Evolutionary conservation across 1,140 invertebrate genomes (phyloP), one percentile per base, ranked within the genome.

Genomic region (Apis florea): DNA sequence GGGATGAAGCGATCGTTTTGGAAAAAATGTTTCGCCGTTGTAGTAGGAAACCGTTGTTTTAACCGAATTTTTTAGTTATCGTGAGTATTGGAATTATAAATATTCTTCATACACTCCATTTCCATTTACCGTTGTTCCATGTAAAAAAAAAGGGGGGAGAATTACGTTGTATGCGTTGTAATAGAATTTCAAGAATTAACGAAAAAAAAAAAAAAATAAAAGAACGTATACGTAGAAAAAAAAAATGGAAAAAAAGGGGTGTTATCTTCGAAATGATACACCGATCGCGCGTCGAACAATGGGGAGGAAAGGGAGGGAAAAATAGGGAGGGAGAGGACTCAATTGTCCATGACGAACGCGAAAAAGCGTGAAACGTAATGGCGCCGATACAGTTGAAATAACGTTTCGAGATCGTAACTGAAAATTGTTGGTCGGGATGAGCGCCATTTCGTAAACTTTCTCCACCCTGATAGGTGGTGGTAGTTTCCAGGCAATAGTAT

Each of bases 351-450:
- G 58, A 49, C 72, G 47, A 63, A 74, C 58, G 47, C 47, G 58
- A 74, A 74, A 74, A 61, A 63, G 47, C 47, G 58, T 54, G 24
- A 49, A 61, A 51, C 47, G 58, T 26, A 61, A 63, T 54, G 51
- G 69, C 69, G 51, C 21, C 58, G 72, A 74, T 51, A 51, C 58
- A 63, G 72, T 49, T n/a, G 58, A 74, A 73, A 73, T 24, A 47
- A 47, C 54, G 26, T 47, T 17, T 40, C 71, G 56, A 40, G 71
- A 74, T 51, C 72, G 72, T 63, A 31, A 51, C 58, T 51, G 72
- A 74, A 74, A 74, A 74, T 74, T 63, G 58, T 49, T 21, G 47
- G n/a, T 24, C 58, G 47, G 26, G 26, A 54, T 31, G 69, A 31
- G 24, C 69, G 69, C 15, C 47, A 11, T 63, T 74, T 31, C 24